phyloP scores from a whole-genome alignment of 2,888 invertebrate species.

The Zaprionus obscuricornis region DNA sequence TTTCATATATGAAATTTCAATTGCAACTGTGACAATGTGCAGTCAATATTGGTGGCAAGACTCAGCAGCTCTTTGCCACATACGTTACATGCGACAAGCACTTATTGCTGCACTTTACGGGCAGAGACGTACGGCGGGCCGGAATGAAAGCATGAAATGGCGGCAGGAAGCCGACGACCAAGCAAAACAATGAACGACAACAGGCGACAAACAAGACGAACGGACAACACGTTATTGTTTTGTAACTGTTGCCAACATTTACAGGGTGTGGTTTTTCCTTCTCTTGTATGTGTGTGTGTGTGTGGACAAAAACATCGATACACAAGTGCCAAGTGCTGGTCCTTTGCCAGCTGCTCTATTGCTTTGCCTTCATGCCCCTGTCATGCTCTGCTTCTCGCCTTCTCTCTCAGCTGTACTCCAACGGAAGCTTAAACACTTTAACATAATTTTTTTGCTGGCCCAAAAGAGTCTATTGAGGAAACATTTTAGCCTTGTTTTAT shows the following conservation, averaged over 20 bases:
- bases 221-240: conserved; percentile 27
- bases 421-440: conserved; percentile 67
- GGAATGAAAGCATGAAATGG: conserved; percentile 68
- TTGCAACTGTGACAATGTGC: conserved; percentile 35
- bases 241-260: conserved; percentile 42
- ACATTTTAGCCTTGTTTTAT: conserved; percentile 44
- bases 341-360: conserved; percentile 1
- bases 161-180: conserved; percentile 66
- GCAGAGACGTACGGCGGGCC: conserved; percentile 43
- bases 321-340: conserved; percentile 38
- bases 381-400: background rate
- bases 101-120: conserved; percentile 26
- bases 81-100: no score
- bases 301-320: conserved; percentile 42
- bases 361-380: background rate
- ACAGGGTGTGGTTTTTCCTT: conserved; percentile 28
- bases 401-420: background rate
- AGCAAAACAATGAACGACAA: conserved; percentile 53
- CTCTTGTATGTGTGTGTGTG: no score
- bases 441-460: conserved; percentile 62
- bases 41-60: conserved; percentile 9
- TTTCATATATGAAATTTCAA: conserved; percentile 39
- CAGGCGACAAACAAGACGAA: conserved; percentile 34
- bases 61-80: no score
- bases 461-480: conserved; percentile 58